These are phyloP conservation scores for Aspidiotus rigidus DNA, from an alignment of 2,888 invertebrate genomes.

Conservation along the genomic window DNA sequence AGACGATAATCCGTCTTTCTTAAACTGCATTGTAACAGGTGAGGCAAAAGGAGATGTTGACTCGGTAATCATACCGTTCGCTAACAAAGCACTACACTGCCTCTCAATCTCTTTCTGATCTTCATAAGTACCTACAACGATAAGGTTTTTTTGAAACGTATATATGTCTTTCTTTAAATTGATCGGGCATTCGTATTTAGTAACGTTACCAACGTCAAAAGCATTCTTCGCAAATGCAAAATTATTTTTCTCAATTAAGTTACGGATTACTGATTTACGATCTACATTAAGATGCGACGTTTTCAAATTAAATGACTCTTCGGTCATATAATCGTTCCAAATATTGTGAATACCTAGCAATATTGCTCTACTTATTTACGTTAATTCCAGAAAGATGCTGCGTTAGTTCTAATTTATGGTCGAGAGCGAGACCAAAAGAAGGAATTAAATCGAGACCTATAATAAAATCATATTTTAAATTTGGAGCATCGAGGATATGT, in stretches of 20 bases:
- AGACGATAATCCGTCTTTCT: constrained; percentile 14
- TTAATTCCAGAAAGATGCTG: not conserved
- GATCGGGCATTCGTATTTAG: constrained; percentile 4
- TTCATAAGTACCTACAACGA: constrained; percentile 17
- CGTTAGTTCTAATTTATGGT: not conserved
- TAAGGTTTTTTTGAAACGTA: constrained; percentile 25
- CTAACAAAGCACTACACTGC: constrained; percentile 18
- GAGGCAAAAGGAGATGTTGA: constrained; percentile 25
- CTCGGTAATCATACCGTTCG: constrained; percentile 23
- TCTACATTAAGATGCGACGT: constrained; percentile 2
- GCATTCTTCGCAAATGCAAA: constrained; percentile 1
- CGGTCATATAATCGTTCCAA: constrained; percentile 4
- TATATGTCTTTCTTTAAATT: not conserved
- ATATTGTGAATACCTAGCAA: not conserved
- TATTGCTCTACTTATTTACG: too few relatives aligned
- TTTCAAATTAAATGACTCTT: not conserved
- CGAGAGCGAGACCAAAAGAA: not conserved
- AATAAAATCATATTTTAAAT: constrained; percentile 2
- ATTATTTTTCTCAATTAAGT: not conserved
- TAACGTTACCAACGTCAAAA: not conserved
- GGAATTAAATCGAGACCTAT: not conserved
- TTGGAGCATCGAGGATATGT: not conserved
- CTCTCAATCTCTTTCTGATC: constrained; percentile 27
- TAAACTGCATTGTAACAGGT: constrained; percentile 19
- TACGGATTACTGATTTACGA: not conserved